phyloP scores from a whole-genome alignment of 2,888 invertebrate species.

The Graphium colonna region DNA sequence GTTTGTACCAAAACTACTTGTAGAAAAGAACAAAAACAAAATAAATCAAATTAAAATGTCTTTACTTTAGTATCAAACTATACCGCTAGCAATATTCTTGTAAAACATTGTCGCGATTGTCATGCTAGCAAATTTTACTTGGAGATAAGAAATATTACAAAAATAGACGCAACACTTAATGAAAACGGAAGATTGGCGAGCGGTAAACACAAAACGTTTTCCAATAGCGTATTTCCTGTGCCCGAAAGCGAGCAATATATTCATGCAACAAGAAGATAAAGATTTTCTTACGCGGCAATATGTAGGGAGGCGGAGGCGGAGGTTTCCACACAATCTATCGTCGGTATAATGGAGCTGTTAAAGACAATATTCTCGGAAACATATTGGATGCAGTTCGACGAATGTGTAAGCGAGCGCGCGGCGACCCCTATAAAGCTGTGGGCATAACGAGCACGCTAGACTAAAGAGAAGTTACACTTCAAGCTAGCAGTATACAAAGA shows the following conservation, averaged over 20 bases:
- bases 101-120: no score
- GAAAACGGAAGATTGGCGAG: conserved; percentile 9
- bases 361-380: conserved; percentile 77
- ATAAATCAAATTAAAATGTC: no score
- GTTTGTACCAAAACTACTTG: no score
- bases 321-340: conserved; percentile 47
- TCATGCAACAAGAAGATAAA: conserved; percentile 46
- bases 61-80: no score
- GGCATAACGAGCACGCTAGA: conserved; percentile 35
- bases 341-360: conserved; percentile 76
- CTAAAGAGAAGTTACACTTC: no score
- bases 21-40: no score
- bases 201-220: conserved; percentile 26
- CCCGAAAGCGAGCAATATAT: conserved; percentile 53
- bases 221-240: conserved; percentile 20
- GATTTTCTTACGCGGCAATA: conserved; percentile 35
- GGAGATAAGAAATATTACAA: no score
- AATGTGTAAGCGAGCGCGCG: conserved; percentile 75
- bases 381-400: conserved; percentile 77
- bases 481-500: no score
- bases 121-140: no score
- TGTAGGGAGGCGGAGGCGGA: conserved; percentile 26
- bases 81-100: no score
- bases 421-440: conserved; percentile 35
- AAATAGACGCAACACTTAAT: conserved; percentile 6